Conservation (phyloP, 1,140 invertebrate species). For the Aporrectodea caliginosa region DNA sequence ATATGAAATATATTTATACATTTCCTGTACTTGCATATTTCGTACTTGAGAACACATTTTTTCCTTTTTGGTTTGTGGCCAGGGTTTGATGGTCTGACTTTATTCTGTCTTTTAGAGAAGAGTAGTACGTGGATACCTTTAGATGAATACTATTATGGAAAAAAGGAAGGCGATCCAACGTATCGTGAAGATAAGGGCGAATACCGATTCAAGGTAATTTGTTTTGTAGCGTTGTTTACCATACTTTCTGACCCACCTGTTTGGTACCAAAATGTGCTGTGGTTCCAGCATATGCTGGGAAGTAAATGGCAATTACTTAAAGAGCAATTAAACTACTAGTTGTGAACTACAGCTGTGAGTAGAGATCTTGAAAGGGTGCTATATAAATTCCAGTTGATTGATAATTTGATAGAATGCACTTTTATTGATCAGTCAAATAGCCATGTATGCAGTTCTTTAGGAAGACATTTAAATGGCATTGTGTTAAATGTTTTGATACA, state of each 20-base stretch:
- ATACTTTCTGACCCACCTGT: background rate
- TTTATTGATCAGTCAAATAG: background rate
- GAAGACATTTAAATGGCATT: background rate
- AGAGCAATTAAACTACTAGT: background rate
- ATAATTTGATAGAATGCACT: background rate
- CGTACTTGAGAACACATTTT: background rate
- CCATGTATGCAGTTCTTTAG: background rate
- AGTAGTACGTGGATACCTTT: slow-evolving; percentile 44
- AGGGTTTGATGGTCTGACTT: too few relatives aligned
- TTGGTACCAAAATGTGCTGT: background rate
- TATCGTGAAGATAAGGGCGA: slow-evolving; percentile 49
- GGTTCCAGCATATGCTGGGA: background rate
- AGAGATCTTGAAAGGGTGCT: too few relatives aligned
- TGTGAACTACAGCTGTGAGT: too few relatives aligned
- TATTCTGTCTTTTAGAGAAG: background rate
- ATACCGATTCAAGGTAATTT: slow-evolving; percentile 51
- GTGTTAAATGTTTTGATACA: background rate
- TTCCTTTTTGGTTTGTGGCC: too few relatives aligned
- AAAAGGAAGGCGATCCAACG: slow-evolving; percentile 47
- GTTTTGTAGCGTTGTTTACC: background rate
- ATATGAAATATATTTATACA: background rate
- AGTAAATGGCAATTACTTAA: background rate
- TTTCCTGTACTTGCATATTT: background rate
- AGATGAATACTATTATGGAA: slow-evolving; percentile 55
- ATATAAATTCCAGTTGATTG: background rate